Evolutionary conservation across 64 coral and sea anemone genomes (phyloP).

Genomic region (Dendrophyllia cribrosa): DNA sequence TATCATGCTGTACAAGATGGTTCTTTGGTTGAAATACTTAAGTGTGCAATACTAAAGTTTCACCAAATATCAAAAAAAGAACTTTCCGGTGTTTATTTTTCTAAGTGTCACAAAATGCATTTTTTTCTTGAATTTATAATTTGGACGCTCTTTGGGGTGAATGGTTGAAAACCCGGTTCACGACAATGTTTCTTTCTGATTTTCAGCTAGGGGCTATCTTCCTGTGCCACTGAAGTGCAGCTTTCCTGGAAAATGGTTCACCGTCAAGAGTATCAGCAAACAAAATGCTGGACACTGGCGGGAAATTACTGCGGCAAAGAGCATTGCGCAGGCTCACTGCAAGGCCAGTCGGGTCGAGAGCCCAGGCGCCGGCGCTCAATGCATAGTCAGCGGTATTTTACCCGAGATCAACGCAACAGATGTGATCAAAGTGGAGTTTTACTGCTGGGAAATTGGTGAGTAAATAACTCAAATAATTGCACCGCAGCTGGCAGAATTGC

Average conservation of each 20-base stretch:
- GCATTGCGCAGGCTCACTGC: neutral
- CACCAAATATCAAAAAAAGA: no score
- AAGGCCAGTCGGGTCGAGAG: neutral
- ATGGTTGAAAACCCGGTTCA: no score
- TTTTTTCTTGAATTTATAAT: no score
- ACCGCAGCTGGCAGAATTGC: no score
- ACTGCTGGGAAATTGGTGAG: conserved; percentile 26
- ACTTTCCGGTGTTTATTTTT: no score
- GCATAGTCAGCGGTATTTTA: neutral
- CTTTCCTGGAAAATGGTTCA: conserved; percentile 16
- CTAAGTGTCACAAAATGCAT: no score
- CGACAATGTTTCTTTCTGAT: neutral
- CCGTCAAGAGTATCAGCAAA: neutral
- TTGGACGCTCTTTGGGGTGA: no score
- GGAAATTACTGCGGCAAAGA: neutral
- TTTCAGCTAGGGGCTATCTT: neutral
- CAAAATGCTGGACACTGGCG: neutral
- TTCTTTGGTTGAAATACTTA: no score
- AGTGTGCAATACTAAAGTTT: no score
- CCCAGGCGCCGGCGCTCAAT: neutral
- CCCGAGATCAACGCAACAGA: neutral
- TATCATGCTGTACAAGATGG: no score
- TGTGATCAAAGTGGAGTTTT: conserved; percentile 9
- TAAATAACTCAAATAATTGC: neutral
- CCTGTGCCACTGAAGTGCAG: neutral